Evolutionary conservation across 2,888 invertebrate species (phyloP).

Genomic region (Cantharis lateralis): DNA sequence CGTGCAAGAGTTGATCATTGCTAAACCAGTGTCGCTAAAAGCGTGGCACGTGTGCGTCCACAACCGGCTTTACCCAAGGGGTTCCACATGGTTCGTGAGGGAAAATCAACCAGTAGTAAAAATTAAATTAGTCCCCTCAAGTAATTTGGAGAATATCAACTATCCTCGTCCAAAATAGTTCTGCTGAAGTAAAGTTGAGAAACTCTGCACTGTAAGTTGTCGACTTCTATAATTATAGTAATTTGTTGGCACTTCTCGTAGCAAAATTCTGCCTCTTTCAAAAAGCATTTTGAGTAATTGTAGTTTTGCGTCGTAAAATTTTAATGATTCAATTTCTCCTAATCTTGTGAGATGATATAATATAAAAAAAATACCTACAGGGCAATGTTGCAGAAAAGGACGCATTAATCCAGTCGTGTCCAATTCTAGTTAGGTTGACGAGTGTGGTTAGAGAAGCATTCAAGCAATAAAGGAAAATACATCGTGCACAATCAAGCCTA

Average conservation of each 20-base stretch:
- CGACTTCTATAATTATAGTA: not conserved
- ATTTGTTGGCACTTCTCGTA: not conserved
- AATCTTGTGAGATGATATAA: not conserved
- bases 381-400: not conserved
- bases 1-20: not conserved
- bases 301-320: not conserved
- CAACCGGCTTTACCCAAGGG: not conserved
- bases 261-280: not conserved
- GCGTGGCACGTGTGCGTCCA: not conserved
- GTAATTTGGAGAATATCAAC: not conserved
- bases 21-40: not conserved
- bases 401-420: not conserved
- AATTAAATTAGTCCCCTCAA: not conserved
- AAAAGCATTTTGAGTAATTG: not conserved
- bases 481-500: not conserved
- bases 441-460: not conserved
- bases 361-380: not conserved
- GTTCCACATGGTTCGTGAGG: not conserved
- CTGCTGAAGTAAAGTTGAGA: not conserved
- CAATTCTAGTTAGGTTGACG: not conserved
- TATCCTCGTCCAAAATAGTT: not conserved
- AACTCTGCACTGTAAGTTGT: not conserved
- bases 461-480: not conserved
- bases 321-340: not conserved
- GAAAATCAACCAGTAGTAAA: not conserved